Base-by-base conservation (phyloP, 2,797 vertebrate species). In the Petrocephalus sullivani region DNA sequence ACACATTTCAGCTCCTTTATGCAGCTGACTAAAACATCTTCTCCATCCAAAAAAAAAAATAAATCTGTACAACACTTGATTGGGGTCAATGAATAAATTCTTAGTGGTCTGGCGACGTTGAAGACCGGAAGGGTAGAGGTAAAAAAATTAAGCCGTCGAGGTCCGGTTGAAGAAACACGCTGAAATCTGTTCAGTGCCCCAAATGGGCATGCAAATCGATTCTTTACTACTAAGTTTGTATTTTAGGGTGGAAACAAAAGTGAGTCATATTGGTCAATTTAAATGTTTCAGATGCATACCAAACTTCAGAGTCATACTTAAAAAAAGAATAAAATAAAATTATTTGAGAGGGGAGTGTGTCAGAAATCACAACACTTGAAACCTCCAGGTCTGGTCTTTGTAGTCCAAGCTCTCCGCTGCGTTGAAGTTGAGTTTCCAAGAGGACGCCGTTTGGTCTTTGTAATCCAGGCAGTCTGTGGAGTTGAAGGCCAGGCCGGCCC, bases 391-490 rank as follows among this genome's bases (percentile, higher is more conserved):
- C 96, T 99, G 98, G 95, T 99, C 98, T 94, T 99, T 99, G 96
- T 99, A 99, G 97, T 99, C 98, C 94, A 99, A 97, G 95, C 98
- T 99, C 95, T 99, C 98, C n/a, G 97, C 95, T 83, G 98, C 95
- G 92, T 98, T 99, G 94, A 99, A 99, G 96, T 99, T 99, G 95
- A 99, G 97, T 94, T 99, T 99, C 98, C 98, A 99, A 19, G 98
- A 97, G 89, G 98, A 96, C 12, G 97, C 95, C 0, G 96, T 96
- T 87, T 98, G 97, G 92, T 99, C 98, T 97, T 99, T 99, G 96
- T 99, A 99, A 97, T 99, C 98, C 97, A 99, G 97, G 96, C 98
- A 99, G 96, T 99, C 98, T 41, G 98, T 97, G 85, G 98, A 97
- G 94, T 98, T 99, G 96, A 99, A 99, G 93, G 98, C 95, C 93